Base-by-base conservation (phyloP, 2,113 vertebrate species). In the Xenopus borealis region DNA sequence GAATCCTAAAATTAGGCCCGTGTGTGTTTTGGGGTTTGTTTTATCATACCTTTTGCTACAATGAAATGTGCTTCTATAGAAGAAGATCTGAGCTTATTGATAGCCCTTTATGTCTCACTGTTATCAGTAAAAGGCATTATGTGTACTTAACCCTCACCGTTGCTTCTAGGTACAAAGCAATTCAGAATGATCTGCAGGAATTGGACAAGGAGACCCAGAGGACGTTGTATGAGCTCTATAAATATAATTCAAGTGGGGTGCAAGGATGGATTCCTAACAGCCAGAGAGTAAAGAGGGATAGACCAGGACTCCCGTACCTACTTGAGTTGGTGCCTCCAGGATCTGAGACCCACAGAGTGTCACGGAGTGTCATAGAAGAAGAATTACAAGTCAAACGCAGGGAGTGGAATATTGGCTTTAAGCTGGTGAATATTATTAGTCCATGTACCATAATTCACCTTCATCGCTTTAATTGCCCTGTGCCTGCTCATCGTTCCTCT, bases 361-460 rank as follows among this genome's bases (percentile, higher is more conserved):
- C 3, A 0, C 78, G 80, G 30, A 71, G 80, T 20, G 78, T 67
- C 10, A 86, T 88, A 71, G 89, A 91, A 64, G 50, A 30, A 9
- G 20, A 46, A 7, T 17, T 90, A 1, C 85, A 83, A 1, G 88
- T 93, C 69, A 83, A 86, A 81, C 80, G 90, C 76, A 86, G 79
- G 0, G 88, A 90, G 79, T 92, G 88, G 88, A 90, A 79, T 79
- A 87, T 92, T 68, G 91, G 89, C 72, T 93, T 93, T 81, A 78
- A 88, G 46, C 79, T 93, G 89, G 91, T 92, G 62, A 90, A 83
- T 44, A 40, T 6, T 40, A 6, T 3, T 27, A 27, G 33, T 9
- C 33, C 5, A 40, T 6, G 33, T 40, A 3, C 23, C 23, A 27
- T 27, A 27, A 27, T 1, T 27, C 3, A 27, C 23, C 23, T 27